Evolutionary conservation across 35 echinoderm and acorn worm genomes (phyloP), one percentile per base, ranked within the genome.

Genomic region (Heliocidaris erythrogramma): DNA sequence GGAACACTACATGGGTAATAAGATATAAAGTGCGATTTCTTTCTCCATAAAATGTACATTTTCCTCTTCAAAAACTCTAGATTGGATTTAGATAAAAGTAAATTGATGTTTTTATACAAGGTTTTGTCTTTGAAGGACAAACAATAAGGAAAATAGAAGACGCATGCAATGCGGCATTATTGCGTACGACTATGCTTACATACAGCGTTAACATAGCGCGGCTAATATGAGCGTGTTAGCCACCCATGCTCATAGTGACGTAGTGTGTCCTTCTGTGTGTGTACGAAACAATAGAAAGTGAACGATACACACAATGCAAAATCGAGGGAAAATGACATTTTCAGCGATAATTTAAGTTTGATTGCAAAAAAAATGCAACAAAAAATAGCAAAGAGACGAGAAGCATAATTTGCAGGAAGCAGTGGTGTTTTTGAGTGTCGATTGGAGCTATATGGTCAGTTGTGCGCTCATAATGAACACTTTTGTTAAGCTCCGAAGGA

Each of bases 401-500:
- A 21, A 78, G 65, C 65, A 18, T 27, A 78, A 78, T 21, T 78
- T 78, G 4, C 0, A 78, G 65, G 21, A 21, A n/a, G 65, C 27
- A 27, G 8, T 7, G 65, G 65, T 78, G 65, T 21, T 78, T n/a
- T n/a, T 24, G 21, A 78, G 65, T 78, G 65, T 24, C 65, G 65
- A 78, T 78, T 78, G 18, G 21, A 18, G 18, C 27, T 27, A 24
- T 78, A 18, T 78, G 65, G 65, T 78, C 65, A 78, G 65, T 78
- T 78, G 65, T 47, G 87, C 87, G 87, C 47, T 89, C 87, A 89
- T 48, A 47, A 47, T 48, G 87, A 59, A 88, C 94, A 95, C 94
- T 92, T 95, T 95, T 95, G 94, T 95, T 95, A 53, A 92, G 88
- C 94, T 29, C 65, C 17, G 92, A 90, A 92, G 94, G 94, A 52